Conservation (phyloP, 2,888 invertebrate genomes). For the Escarpia spicata region DNA sequence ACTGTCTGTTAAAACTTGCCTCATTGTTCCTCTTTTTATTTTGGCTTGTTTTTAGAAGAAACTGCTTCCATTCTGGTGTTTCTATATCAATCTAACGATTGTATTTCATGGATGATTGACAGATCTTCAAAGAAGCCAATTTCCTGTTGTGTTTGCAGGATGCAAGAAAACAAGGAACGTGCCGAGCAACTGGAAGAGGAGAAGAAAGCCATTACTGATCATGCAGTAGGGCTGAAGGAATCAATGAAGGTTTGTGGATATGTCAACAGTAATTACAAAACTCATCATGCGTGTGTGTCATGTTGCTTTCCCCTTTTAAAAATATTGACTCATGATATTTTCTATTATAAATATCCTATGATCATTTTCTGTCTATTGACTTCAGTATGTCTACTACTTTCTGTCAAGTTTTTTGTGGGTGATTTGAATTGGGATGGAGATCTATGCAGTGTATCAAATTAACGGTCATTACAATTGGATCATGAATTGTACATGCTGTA, state of each 20-base stretch:
- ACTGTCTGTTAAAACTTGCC: too few relatives aligned
- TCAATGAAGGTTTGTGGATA: conserved; percentile 61
- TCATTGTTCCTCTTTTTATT: too few relatives aligned
- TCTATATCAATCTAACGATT: background rate
- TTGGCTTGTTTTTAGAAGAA: too few relatives aligned
- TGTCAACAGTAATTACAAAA: background rate
- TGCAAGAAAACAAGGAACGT: conserved; percentile 60
- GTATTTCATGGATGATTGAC: background rate
- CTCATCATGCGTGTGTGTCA: background rate
- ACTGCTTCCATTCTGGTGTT: background rate
- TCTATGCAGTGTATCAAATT: background rate
- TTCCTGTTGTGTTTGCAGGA: conserved; percentile 46
- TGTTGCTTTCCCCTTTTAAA: background rate
- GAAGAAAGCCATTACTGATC: conserved; percentile 64
- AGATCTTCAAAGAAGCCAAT: background rate
- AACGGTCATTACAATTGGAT: background rate
- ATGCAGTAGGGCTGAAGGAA: conserved; percentile 64
- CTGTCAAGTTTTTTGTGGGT: background rate
- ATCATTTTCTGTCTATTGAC: background rate
- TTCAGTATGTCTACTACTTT: background rate
- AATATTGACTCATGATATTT: background rate
- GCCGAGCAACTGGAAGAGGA: conserved; percentile 65
- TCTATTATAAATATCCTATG: background rate
- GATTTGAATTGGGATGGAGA: background rate
- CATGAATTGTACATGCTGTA: too few relatives aligned